phyloP scores from a whole-genome alignment of 2,797 vertebrate species.

The Tiaroga cobitis region DNA sequence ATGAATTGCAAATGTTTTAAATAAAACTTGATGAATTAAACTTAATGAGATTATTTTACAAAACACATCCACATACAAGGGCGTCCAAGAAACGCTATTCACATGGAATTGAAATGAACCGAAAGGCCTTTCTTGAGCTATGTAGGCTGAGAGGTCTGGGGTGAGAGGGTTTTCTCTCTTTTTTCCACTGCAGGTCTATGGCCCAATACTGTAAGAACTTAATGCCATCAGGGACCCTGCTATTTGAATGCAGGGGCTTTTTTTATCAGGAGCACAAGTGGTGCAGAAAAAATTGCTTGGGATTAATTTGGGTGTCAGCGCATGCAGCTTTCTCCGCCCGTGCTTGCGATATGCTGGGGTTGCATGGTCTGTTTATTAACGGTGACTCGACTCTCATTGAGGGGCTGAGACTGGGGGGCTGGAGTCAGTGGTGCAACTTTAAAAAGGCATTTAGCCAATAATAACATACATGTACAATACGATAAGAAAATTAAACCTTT shows the following conservation, averaged over 20 bases:
- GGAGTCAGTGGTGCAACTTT: conserved; percentile 71
- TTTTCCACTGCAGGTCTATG: conserved; percentile 66
- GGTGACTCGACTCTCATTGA: conserved; percentile 66
- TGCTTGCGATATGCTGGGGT: conserved; percentile 67
- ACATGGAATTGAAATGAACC: neutral
- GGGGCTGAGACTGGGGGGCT: conserved; percentile 53
- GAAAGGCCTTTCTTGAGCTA: conserved; percentile 3
- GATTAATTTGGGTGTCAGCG: conserved; percentile 80
- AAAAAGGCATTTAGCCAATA: conserved; percentile 75
- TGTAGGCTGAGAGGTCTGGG: neutral
- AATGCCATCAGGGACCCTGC: conserved; percentile 74
- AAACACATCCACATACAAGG: conserved; percentile 7
- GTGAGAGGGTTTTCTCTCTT: conserved; percentile 48
- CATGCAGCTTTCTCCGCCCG: conserved; percentile 70
- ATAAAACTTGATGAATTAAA: conserved; percentile 15
- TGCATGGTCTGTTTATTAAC: conserved; percentile 70
- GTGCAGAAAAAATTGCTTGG: conserved; percentile 79
- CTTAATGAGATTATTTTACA: conserved; percentile 39
- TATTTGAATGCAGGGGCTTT: conserved; percentile 75
- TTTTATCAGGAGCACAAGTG: conserved; percentile 78
- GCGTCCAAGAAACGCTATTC: neutral
- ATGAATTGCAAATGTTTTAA: conserved; percentile 26
- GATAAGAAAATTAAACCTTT: conserved; percentile 75
- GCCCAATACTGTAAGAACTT: conserved; percentile 75
- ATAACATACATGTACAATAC: conserved; percentile 74